Conservation (phyloP, 1,140 invertebrate species). For the Gryon sp. region DNA sequence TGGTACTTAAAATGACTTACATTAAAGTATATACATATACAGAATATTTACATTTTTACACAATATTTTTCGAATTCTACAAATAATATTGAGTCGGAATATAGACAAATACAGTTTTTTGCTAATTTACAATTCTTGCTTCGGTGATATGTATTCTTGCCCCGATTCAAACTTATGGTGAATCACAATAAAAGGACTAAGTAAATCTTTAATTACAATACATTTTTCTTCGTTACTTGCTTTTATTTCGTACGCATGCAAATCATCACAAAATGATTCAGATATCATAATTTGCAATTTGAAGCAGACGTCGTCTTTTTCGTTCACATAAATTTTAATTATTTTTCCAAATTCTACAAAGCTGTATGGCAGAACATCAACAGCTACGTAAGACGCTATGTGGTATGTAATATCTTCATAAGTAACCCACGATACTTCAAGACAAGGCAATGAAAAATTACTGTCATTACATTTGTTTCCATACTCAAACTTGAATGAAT, state of each 20-base stretch:
- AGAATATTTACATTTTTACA: too few relatives aligned
- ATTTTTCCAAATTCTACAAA: slow-evolving; percentile 11
- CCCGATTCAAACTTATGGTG: neutral
- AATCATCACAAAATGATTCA: neutral
- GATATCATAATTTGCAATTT: neutral
- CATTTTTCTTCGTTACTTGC: neutral
- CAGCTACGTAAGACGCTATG: slow-evolving; percentile 7
- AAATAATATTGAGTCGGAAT: too few relatives aligned
- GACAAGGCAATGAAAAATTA: slow-evolving; percentile 5
- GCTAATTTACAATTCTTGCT: too few relatives aligned
- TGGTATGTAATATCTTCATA: slow-evolving; percentile 1
- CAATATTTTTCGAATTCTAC: too few relatives aligned
- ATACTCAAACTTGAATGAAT: too few relatives aligned
- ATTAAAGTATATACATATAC: too few relatives aligned
- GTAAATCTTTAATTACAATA: neutral
- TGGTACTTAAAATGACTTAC: too few relatives aligned
- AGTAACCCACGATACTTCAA: neutral
- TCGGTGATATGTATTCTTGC: too few relatives aligned
- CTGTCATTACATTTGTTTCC: too few relatives aligned
- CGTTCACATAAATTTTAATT: slow-evolving; percentile 6
- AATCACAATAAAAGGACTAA: neutral
- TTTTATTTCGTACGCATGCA: neutral
- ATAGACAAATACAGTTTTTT: too few relatives aligned
- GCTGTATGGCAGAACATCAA: neutral
- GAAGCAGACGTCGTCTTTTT: neutral